These are phyloP conservation scores for Sarotherodon lohbergeri DNA, from an alignment of 2,113 vertebrate species.

Conservation along the genomic window DNA sequence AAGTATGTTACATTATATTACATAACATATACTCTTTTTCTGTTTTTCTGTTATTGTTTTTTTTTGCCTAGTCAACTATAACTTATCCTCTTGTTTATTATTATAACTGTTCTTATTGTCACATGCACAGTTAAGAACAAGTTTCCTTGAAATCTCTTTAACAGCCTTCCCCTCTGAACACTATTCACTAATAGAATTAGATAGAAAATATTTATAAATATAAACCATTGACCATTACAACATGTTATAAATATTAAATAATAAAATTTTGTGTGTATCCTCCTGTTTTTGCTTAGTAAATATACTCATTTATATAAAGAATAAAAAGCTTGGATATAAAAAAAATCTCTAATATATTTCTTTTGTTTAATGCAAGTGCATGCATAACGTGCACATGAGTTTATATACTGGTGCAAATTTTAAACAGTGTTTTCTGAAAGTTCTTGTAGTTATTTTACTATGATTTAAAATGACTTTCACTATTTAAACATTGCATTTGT, in stretches of 20 bases:
- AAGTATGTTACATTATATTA: neutral
- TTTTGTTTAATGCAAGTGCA: neutral
- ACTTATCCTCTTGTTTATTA: neutral
- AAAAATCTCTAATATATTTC: rapidly evolving
- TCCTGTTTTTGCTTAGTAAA: neutral
- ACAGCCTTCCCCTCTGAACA: neutral
- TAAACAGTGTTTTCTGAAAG: neutral
- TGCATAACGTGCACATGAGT: rapidly evolving
- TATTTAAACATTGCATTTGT: neutral
- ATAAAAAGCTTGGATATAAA: neutral
- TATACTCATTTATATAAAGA: neutral
- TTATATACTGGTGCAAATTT: neutral
- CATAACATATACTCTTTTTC: neutral
- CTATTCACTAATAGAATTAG: neutral
- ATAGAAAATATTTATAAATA: neutral
- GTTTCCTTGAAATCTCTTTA: neutral
- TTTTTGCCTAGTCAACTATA: neutral
- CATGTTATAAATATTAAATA: neutral
- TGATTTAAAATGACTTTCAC: neutral
- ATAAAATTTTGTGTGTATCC: neutral
- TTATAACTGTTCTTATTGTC: neutral
- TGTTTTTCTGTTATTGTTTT: neutral
- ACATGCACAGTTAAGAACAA: neutral
- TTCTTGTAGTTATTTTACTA: neutral
- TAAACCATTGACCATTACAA: neutral